Base-by-base conservation (phyloP, 2,888 invertebrate species). In the Proisotoma minuta region DNA sequence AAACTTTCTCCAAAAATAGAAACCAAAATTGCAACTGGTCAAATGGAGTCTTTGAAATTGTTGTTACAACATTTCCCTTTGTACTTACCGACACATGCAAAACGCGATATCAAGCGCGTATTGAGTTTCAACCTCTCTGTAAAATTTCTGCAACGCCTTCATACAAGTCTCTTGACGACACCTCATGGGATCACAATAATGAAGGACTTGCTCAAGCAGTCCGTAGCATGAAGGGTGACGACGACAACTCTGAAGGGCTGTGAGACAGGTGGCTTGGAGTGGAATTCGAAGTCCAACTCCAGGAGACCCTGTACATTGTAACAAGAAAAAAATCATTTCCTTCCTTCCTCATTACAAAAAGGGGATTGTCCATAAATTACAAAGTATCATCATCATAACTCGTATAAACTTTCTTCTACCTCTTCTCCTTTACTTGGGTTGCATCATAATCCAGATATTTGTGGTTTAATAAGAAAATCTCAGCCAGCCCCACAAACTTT, bases 101-200 rank as follows among this genome's bases (percentile, higher is more conserved):
- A 92, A 92, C 73, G 92, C 93, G 74, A 92, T 88, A 79, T 92
- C 92, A 70, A 91, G 84, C 76, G 89, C 91, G 84, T 90, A 87
- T 73, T 85, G 86, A 71, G 88, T 86, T 60, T 85, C 85, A 22
- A 87, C 85, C 75, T 86, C 87, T 77, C 88, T 84, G 80, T 92
- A 93, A 80, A 93, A 92, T 60, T 85, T 85, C 77, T 91, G 87
- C 74, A 93, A 79, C 57, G 91, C 88, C 69, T 86, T 84, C 91
- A 91, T 91, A 79, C 93, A 93, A 63, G 89, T 87, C 76, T 89
- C 88, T 68, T 90, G 83, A 77, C 88, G 87, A 79, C 92, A 93
- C 72, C 85, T 81, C 73, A 83, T 82, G 75, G 82, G 79, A 76
- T 89, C 89, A 71, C 93, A 93, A 78, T 87, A 87, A 79, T 86